Evolutionary conservation across 1,140 invertebrate species (phyloP).

Genomic region (Drosophila tristis): DNA sequence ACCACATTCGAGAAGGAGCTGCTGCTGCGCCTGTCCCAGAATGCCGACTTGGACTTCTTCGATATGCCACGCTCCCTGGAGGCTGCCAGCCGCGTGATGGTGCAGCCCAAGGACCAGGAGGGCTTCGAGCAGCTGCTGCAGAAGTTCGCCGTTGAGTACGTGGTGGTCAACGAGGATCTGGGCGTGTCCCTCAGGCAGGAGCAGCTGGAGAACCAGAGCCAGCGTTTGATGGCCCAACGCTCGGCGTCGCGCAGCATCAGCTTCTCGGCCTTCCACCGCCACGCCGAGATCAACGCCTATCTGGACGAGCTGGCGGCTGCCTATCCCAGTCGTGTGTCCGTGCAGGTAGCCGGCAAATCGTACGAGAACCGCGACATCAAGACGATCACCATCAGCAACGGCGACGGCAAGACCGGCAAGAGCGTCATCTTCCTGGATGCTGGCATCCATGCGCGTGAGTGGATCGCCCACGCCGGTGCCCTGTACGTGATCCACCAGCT

Average conservation of each 20-base stretch:
- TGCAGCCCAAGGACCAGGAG: conserved; percentile 66
- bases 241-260: conserved; percentile 48
- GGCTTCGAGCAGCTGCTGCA: conserved; percentile 56
- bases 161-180: conserved; percentile 61
- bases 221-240: conserved; percentile 47
- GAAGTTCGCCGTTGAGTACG: conserved; percentile 40
- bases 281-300: conserved; percentile 85
- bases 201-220: conserved; percentile 36
- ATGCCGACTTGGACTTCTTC: conserved; percentile 72
- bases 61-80: conserved; percentile 53
- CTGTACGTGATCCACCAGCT: conserved; percentile 88
- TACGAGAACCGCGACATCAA: conserved; percentile 85
- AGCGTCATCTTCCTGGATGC: conserved; percentile 86
- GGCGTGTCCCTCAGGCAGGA: conserved; percentile 32
- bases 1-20: conserved; percentile 67
- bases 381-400: conserved; percentile 85
- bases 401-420: conserved; percentile 81
- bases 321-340: conserved; percentile 84
- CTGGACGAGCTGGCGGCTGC: conserved; percentile 84
- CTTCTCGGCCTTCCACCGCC: conserved; percentile 71
- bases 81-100: conserved; percentile 64
- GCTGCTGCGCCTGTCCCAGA: conserved; percentile 53
- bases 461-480: conserved; percentile 88
- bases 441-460: conserved; percentile 89
- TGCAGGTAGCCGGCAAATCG: conserved; percentile 84